A percentile compares a stretch with the other conserved stretches of the same genome.
phyloP scores from a whole-genome alignment of 2,797 vertebrate species.

The Rhinichthys osculus region DNA sequence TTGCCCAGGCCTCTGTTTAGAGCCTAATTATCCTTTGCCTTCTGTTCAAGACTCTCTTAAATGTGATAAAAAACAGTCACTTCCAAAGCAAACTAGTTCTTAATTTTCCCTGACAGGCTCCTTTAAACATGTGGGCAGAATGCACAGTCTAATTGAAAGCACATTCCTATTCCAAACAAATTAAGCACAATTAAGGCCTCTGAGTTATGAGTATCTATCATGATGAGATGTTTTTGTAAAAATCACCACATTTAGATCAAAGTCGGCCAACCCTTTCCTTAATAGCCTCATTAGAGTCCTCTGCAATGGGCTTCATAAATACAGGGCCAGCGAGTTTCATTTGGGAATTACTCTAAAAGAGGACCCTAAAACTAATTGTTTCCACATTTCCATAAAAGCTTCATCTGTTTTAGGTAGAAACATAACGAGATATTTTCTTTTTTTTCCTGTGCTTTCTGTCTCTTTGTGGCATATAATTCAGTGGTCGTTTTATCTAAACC shows the following conservation, averaged over 20 bases:
- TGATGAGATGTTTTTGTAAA: constrained; percentile 98
- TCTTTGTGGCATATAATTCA: constrained; percentile 69
- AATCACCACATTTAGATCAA: constrained; percentile 99
- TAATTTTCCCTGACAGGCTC: constrained; percentile 98
- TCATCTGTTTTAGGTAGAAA: constrained; percentile 81
- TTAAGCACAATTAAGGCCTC: constrained; percentile 99
- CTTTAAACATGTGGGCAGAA: constrained; percentile 92
- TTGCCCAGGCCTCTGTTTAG: constrained; percentile 76
- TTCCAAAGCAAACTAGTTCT: constrained; percentile 92
- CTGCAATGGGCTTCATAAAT: constrained; percentile 93
- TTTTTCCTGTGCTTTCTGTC: constrained; percentile 40
- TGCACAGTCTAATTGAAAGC: constrained; percentile 98
- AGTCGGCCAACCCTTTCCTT: constrained; percentile 91
- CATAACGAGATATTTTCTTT: constrained; percentile 75
- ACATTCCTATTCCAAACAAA: constrained; percentile 99
- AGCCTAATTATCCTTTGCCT: constrained; percentile 90
- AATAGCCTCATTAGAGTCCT: constrained; percentile 99
- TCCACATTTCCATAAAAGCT: constrained; percentile 90
- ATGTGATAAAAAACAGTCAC: constrained; percentile 96
- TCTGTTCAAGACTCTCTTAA: constrained; percentile 85
- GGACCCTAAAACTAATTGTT: constrained; percentile 96
- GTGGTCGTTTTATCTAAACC: constrained; percentile 68
- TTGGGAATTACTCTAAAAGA: constrained; percentile 94
- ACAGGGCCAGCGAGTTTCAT: constrained; percentile 90
- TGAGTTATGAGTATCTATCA: constrained; percentile 99